Evolutionary conservation across 2,797 vertebrate species (phyloP).

Genomic region (Malacoctenus gilli): DNA sequence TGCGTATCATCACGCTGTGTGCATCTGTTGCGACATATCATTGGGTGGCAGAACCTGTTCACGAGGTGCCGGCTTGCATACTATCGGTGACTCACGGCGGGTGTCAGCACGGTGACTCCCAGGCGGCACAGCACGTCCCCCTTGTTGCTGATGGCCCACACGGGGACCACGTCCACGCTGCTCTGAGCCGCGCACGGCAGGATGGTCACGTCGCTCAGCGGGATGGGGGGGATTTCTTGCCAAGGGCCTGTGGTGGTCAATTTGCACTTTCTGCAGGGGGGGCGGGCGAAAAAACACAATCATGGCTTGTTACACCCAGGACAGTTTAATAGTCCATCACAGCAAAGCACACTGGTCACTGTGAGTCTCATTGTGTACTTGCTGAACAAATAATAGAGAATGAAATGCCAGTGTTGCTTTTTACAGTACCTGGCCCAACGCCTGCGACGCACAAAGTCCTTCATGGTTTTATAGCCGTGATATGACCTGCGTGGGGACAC

Average conservation of each 20-base stretch:
- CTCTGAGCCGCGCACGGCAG: slow-evolving; percentile 80
- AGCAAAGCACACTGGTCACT: no score
- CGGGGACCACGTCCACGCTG: slow-evolving; percentile 79
- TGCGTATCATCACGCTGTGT: no score
- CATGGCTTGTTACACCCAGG: no score
- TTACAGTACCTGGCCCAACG: slow-evolving; percentile 92
- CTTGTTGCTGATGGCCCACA: slow-evolving; percentile 97
- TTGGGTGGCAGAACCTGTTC: no score
- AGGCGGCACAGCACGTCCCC: slow-evolving; percentile 95
- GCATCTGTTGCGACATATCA: no score
- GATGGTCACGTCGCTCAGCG: slow-evolving; percentile 90
- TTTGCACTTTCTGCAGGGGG: slow-evolving; percentile 89
- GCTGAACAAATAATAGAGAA: slow-evolving; percentile 15
- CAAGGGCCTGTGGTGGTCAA: slow-evolving; percentile 93
- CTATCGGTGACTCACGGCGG: slow-evolving; percentile 83
- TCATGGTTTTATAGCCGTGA: slow-evolving; percentile 95
- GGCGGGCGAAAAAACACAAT: slow-evolving; percentile 1
- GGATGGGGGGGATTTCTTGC: slow-evolving; percentile 92
- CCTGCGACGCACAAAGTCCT: slow-evolving; percentile 96
- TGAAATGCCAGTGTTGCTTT: slow-evolving; percentile 3
- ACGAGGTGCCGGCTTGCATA: background rate
- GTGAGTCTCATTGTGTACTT: no score
- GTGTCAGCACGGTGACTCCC: slow-evolving; percentile 87
- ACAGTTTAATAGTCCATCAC: no score
- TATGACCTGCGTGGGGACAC: slow-evolving; percentile 84